These are phyloP conservation scores for Drosophila lacicola DNA, from an alignment of 2,888 invertebrate genomes.

Conservation along the genomic window DNA sequence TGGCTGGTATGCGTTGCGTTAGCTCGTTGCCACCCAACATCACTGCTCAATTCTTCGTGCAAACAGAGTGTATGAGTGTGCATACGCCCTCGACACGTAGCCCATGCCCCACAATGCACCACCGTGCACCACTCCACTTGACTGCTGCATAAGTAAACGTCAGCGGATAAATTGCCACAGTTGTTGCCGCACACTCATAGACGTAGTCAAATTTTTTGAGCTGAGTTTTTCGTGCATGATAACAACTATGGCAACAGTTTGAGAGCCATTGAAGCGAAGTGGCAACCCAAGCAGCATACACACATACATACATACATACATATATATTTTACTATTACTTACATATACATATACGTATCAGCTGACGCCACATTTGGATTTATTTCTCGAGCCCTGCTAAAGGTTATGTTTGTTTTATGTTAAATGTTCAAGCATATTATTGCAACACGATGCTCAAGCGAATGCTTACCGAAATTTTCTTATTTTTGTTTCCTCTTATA, in stretches of 20 bases:
- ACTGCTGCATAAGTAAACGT: slow-evolving; percentile 67
- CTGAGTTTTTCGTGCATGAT: slow-evolving; percentile 78
- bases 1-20: slow-evolving; percentile 34
- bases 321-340: background rate
- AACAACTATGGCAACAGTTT: slow-evolving; percentile 80
- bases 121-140: slow-evolving; percentile 19
- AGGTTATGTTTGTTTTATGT: slow-evolving; percentile 84
- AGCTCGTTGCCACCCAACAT: slow-evolving; percentile 38
- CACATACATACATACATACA: background rate
- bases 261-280: slow-evolving; percentile 73
- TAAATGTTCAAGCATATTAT: slow-evolving; percentile 82
- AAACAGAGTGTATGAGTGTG: slow-evolving; percentile 58
- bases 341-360: background rate
- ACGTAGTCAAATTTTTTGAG: slow-evolving; percentile 64
- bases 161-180: slow-evolving; percentile 70
- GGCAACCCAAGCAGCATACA: slow-evolving; percentile 21
- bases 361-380: slow-evolving; percentile 36
- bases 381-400: slow-evolving; percentile 52
- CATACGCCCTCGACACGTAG: slow-evolving; percentile 48
- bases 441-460: slow-evolving; percentile 63
- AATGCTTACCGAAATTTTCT: slow-evolving; percentile 68
- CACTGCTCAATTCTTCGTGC: slow-evolving; percentile 75
- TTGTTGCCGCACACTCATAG: slow-evolving; percentile 50
- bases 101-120: slow-evolving; percentile 5
- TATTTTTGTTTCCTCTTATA: slow-evolving; percentile 57